A percentile compares a stretch with the other conserved stretches of the same genome.
These are phyloP conservation scores for Megaustenia siamemsis DNA, from an alignment of 2,888 invertebrate genomes.

Conservation along the genomic window DNA sequence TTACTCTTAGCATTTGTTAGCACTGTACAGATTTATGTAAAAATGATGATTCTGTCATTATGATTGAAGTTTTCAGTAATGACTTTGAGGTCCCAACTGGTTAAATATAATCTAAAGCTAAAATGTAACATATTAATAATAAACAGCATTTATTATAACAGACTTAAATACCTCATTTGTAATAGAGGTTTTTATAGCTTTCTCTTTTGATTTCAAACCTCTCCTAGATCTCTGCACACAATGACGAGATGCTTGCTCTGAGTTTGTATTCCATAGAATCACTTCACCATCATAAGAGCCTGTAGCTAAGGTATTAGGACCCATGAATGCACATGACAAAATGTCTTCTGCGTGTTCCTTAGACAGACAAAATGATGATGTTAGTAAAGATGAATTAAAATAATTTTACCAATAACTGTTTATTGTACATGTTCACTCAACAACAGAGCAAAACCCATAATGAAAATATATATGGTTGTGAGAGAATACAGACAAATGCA, in stretches of 20 bases:
- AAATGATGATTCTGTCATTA: no score
- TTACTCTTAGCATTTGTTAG: no score
- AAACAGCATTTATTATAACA: neutral
- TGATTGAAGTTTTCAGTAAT: no score
- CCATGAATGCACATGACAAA: constrained; percentile 73
- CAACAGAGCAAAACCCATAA: neutral
- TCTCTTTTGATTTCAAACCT: constrained; percentile 55
- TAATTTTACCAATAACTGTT: neutral
- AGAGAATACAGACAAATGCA: no score
- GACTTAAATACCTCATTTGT: constrained; percentile 29
- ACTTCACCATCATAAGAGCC: constrained; percentile 80
- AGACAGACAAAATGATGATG: constrained; percentile 13
- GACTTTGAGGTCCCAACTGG: no score
- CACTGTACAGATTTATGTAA: no score
- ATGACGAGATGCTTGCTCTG: constrained; percentile 75
- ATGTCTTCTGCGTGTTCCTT: constrained; percentile 80
- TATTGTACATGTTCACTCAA: neutral
- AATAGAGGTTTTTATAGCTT: neutral
- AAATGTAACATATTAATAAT: neutral
- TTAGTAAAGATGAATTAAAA: neutral
- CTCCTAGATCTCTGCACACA: constrained; percentile 71
- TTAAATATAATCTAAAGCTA: no score
- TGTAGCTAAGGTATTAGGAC: constrained; percentile 77
- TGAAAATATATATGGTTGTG: no score
- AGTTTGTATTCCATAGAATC: constrained; percentile 80